Conservation (phyloP, 2,888 invertebrate genomes). For the Podotricha telesiphe region DNA sequence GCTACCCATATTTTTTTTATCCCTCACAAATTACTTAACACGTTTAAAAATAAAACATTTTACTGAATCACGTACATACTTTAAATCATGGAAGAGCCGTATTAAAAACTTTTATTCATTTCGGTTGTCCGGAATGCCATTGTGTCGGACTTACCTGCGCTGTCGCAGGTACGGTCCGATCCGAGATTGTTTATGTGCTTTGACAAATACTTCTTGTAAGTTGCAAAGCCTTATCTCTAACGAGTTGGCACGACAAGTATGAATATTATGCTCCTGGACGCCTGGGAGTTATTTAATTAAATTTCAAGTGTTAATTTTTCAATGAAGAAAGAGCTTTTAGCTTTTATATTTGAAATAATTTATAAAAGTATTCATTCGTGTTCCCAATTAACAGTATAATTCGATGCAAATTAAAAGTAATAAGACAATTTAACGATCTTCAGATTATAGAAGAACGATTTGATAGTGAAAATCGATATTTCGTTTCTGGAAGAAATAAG, state of each 20-base stretch:
- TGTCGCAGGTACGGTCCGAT: slow-evolving; percentile 54
- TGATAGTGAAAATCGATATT: no score
- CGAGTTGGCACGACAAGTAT: slow-evolving; percentile 54
- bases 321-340: slow-evolving; percentile 6
- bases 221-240: slow-evolving; percentile 71
- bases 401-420: not conserved
- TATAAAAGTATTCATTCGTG: not conserved
- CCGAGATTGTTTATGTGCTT: slow-evolving; percentile 67
- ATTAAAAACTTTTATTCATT: slow-evolving; percentile 78
- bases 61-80: slow-evolving; percentile 17
- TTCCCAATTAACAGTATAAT: not conserved
- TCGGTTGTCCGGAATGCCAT: slow-evolving; percentile 80
- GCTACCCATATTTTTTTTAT: not conserved
- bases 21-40: not conserved
- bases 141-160: slow-evolving; percentile 74
- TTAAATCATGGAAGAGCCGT: slow-evolving; percentile 35
- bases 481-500: not conserved
- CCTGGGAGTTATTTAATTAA: slow-evolving; percentile 4
- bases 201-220: slow-evolving; percentile 69
- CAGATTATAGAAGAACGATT: no score
- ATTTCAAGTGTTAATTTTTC: not conserved
- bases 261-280: slow-evolving; percentile 32
- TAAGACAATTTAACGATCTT: no score
- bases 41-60: slow-evolving; percentile 4
- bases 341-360: not conserved